Base-by-base conservation (phyloP, 2,888 invertebrate species). In the Sarcophaga rosellei region DNA sequence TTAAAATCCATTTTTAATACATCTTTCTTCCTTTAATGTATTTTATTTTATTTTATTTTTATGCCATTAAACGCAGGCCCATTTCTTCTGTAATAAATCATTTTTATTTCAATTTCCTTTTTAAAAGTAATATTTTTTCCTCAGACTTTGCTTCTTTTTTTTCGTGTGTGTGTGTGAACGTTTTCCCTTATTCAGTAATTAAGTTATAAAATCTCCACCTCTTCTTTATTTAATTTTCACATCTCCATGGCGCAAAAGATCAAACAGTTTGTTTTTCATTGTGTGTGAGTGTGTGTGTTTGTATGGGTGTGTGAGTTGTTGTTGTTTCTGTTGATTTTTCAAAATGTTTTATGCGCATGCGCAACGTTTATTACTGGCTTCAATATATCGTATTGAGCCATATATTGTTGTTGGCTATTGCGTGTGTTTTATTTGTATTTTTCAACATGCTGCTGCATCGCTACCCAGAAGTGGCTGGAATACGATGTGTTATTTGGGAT, bases 331-430 rank as follows among this genome's bases (percentile, higher is more conserved):
- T 69, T 69, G 63, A 23, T 53, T 57, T 35, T 47, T 63, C 44
- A 69, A 53, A 2, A n/a, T 65, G 25, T 82, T 75, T 76, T 85
- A 82, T 86, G 88, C 84, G 78, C 88, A 86, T 85, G 88, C 86
- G 82, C 88, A 86, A 88, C 82, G 61, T 62, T 53, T 53, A 0
- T 53, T 86, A 84, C 81, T 84, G 86, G 81, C 84, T 81, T 86
- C 70, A 84, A 84, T 86, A 53, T 53, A 53, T 53, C 53, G 53
- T 53, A 86, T 84, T 84, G 81, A 86, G 68, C 81, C 84, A 86
- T 86, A 84, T 84, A 86, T 86, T 81, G 81, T 81, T 70, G 45
- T 45, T 74, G 69, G 57, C 69, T 25, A 35, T 66, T 35, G 66
- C 66, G 66, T 66, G 20, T 66, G 4, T 35, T 66, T n/a, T 35